Conservation (phyloP, 2,888 invertebrate genomes). For the Cephonodes hylas region DNA sequence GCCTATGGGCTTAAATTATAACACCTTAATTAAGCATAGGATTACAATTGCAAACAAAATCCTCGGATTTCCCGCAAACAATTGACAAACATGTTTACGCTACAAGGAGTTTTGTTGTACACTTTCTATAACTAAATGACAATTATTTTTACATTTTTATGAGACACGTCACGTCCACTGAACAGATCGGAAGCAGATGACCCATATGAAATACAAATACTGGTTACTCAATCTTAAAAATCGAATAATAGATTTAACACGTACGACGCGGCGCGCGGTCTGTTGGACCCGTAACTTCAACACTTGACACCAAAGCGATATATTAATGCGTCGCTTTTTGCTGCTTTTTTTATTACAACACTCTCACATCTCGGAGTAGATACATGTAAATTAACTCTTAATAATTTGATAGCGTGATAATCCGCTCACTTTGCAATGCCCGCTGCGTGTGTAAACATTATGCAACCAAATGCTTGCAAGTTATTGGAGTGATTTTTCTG, state of each 20-base stretch:
- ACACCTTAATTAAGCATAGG: constrained; percentile 58
- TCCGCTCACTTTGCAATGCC: constrained; percentile 1
- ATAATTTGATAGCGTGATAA: constrained; percentile 3
- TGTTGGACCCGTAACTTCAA: background rate
- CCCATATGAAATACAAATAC: constrained; percentile 30
- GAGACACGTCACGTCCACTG: constrained; percentile 33
- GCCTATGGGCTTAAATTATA: constrained; percentile 51
- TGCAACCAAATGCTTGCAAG: background rate
- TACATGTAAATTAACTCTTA: constrained; percentile 1
- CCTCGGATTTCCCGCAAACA: constrained; percentile 68
- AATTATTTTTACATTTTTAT: constrained; percentile 18
- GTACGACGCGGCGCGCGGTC: constrained; percentile 19
- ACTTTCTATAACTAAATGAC: background rate
- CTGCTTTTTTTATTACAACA: background rate
- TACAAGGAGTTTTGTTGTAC: background rate
- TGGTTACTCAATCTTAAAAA: constrained; percentile 19
- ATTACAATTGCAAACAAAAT: constrained; percentile 44
- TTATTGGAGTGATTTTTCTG: background rate
- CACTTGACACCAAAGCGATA: constrained; percentile 19
- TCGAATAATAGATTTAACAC: constrained; percentile 17
- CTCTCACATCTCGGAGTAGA: background rate
- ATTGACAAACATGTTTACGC: constrained; percentile 49
- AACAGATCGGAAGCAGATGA: constrained; percentile 40
- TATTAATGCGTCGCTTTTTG: constrained; percentile 15
- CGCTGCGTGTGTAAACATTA: background rate